A percentile compares a stretch with the other conserved stretches of the same genome.
Evolutionary conservation across 2,797 vertebrate species (phyloP).

Genomic region (Oreortyx pictus): DNA sequence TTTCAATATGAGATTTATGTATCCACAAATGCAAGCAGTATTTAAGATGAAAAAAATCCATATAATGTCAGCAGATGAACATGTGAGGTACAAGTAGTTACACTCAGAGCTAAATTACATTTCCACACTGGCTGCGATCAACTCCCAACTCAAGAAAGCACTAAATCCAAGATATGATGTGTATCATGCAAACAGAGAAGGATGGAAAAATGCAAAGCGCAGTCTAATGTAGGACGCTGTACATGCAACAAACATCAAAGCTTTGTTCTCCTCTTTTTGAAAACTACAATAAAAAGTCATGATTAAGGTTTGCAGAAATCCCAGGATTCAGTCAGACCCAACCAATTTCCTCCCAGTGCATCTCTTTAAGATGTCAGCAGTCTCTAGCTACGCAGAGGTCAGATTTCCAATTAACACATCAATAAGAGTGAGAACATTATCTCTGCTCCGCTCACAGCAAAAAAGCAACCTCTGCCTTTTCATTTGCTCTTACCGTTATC

Average conservation of each 20-base stretch:
- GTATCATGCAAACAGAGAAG: neutral
- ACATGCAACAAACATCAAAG: neutral
- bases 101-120: neutral
- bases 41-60: conserved; percentile 21
- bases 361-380: neutral
- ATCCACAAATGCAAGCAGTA: conserved; percentile 27
- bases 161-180: neutral
- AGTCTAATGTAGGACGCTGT: neutral
- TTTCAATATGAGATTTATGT: neutral
- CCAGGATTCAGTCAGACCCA: neutral
- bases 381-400: neutral
- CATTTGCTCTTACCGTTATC: conserved; percentile 89
- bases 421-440: neutral
- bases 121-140: neutral
- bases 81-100: neutral
- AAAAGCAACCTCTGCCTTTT: neutral
- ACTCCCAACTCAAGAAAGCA: neutral
- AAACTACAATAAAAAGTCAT: neutral
- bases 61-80: neutral
- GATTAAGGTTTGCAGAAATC: neutral
- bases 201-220: neutral
- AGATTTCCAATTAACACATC: neutral
- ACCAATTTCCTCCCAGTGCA: neutral
- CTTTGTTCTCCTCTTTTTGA: neutral
- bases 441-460: neutral